Conservation (phyloP, 2,113 vertebrate genomes). For the Sminthopsis crassicaudata region DNA sequence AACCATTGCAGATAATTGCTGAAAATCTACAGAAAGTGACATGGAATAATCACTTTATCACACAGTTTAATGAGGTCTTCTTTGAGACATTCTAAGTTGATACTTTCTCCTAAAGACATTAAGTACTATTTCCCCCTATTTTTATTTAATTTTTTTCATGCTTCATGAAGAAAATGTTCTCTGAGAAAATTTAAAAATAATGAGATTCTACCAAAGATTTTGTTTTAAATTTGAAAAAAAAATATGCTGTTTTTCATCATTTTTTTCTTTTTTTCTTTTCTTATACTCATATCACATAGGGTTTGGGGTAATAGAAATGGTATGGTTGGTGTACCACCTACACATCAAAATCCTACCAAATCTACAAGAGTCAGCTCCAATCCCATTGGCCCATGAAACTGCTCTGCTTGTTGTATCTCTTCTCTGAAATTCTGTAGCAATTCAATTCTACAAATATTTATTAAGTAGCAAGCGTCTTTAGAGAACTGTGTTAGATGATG, state of each 20-base stretch:
- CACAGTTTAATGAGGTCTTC: slow-evolving; percentile 72
- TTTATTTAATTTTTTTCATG: slow-evolving; percentile 50
- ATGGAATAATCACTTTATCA: slow-evolving; percentile 76
- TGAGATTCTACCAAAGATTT: slow-evolving; percentile 41
- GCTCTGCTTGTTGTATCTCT: background rate
- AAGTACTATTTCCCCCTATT: slow-evolving; percentile 52
- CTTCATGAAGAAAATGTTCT: background rate
- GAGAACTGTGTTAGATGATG: background rate
- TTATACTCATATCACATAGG: slow-evolving; percentile 22
- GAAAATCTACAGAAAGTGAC: slow-evolving; percentile 72
- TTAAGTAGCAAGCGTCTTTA: background rate
- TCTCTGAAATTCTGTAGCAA: background rate
- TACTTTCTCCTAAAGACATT: slow-evolving; percentile 53
- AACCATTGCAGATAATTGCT: slow-evolving; percentile 68
- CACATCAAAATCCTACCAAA: slow-evolving; percentile 24
- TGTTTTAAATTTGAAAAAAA: slow-evolving; percentile 40
- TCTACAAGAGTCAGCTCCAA: slow-evolving; percentile 17
- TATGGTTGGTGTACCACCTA: accelerated
- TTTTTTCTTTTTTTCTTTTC: background rate
- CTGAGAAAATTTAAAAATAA: slow-evolving; percentile 50
- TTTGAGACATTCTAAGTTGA: slow-evolving; percentile 67
- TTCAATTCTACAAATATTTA: background rate
- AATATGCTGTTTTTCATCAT: background rate
- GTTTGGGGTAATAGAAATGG: background rate
- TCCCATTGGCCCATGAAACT: background rate